Evolutionary conservation across 1,140 invertebrate genomes (phyloP), one percentile per base, ranked within the genome.

Genomic region (Cyphomyrmex costatus): DNA sequence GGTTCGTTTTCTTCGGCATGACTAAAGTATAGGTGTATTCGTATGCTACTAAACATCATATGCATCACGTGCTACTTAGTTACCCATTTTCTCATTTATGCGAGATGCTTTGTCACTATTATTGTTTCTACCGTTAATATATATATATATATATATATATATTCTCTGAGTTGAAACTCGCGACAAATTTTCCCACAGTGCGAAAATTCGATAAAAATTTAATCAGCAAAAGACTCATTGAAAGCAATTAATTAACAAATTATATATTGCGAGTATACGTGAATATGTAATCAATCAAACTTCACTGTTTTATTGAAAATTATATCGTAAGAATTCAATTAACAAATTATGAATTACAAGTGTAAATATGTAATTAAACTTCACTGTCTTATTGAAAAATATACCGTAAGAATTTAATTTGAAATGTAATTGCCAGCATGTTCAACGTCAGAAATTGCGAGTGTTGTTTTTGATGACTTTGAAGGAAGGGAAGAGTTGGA

Each of bases 41-140:
- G 53, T 46, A 60, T 10, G 68, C 36, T 46, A 58, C 51, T 60
- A 82, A 82, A 82, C 66, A 82, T 82, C 79, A 61, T 83, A 74
- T 74, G 66, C 79, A 83, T 83, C 79, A 83, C 70, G 49, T 33
- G 79, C 79, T 83, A 83, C 79, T 83, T 83, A 68, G 56, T 83
- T 83, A 74, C 68, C 36, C 79, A 61, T 83, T 83, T 83, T 83
- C 68, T 56, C 68, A 73, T 49, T 83, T 61, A 42, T 74, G 56
- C 19, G 42, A 74, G 49, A 70, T 60, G 56, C 42, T 83, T 60
- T 56, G 19, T 83, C 36, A 49, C 79, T 33, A 12, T 73, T 49
- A 33, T 73, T n/a, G 49, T 61, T 46, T 30, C 79, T 53, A 16
- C 53, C 14, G 46, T 8, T 73, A 49, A 58, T 46, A 42, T 46